Base-by-base conservation (phyloP, 2,113 vertebrate species). In the Megaleporinus macrocephalus region DNA sequence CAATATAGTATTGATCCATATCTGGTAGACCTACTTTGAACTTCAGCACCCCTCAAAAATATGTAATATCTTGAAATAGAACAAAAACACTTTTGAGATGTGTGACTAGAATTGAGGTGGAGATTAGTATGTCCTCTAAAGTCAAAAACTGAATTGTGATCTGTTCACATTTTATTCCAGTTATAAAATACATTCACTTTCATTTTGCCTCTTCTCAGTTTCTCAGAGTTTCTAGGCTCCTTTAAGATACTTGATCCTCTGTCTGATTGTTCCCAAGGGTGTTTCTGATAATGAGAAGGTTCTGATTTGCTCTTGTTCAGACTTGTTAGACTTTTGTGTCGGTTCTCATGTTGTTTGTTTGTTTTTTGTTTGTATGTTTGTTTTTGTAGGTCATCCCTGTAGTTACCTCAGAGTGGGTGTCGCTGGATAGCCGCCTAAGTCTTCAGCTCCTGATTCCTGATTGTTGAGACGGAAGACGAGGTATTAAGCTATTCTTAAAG, bases 401-500 rank as follows among this genome's bases (percentile, higher is more conserved):
- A 24, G 49, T 65, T 27, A n/a, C 29, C n/a, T 36, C 61, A 63
- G 57, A 61, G 47, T 62, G 18, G 26, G 44, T 15, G 26, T 76
- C 77, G 86, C 69, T 83, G 66, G 79, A 33, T 70, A 74, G 65
- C 78, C 86, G 80, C 36, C 26, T 73, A 18, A 90, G 78, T 74
- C 68, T 68, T 16, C 33, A 75, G 76, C 86, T 86, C 80, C 26
- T 61, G 68, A 78, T 80, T 85, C 75, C 72, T 75, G 79, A 82
- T 27, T 20, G 74, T 87, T 81, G 89, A 88, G 87, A 87, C 88
- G 57, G 86, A 88, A 82, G 84, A 80, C 79, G 73, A 86, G 86
- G 79, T 13, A 26, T 26, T 26, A 26, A 61, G 57, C 57, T 61
- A 61, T 61, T 61, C 57, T 24, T 13, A 24, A 26, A 61, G n/a